Base-by-base conservation (phyloP, 1,140 invertebrate species). In the Cherax quadricarinatus region DNA sequence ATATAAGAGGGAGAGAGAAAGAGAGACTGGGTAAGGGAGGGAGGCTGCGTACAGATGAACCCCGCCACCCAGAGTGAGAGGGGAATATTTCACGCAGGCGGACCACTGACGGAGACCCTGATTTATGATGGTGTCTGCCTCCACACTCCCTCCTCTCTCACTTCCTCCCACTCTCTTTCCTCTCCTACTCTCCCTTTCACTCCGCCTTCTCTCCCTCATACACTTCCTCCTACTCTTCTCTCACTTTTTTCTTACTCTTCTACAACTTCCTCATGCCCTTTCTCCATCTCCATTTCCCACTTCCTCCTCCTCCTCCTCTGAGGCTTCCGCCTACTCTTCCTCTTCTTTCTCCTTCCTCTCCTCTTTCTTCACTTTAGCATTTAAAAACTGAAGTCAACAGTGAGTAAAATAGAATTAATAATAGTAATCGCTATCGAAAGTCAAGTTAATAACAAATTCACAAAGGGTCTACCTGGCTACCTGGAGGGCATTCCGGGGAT, bases 31-130 rank as follows among this genome's bases (percentile, higher is more conserved):
- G 75, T 51, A 73, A 57, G 73, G 18, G 70, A 51, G 86, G 41
- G 73, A 62, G 73, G 30, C 49, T 62, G 86, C 57, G 78, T 78
- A 89, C 88, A 89, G 80, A 84, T 84, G 81, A 84, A 83, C 12
- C 16, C 62, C 88, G 80, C 80, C 88, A 89, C 81, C 48, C n/a
- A 30, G 57, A 66, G 60, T 89, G 88, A 84, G 81, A 73, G 81
- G 66, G 41, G 81, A 84, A 89, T 84, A 89, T 84, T 89, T 89
- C 81, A 84, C 88, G 49, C 21, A 24, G 81, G 49, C 62, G 88
- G 82, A 62, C 49, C 51, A 73, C n/a, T 82, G 62, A 75, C 21
- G 79, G 88, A 53, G 48, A 12, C 81, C 53, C 41, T 89, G 88
- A 89, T 89, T 89, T 89, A 89, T 89, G 80, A 24, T 79, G 14